Conservation (phyloP, 2,113 vertebrate species). For the Austrofundulus limnaeus region DNA sequence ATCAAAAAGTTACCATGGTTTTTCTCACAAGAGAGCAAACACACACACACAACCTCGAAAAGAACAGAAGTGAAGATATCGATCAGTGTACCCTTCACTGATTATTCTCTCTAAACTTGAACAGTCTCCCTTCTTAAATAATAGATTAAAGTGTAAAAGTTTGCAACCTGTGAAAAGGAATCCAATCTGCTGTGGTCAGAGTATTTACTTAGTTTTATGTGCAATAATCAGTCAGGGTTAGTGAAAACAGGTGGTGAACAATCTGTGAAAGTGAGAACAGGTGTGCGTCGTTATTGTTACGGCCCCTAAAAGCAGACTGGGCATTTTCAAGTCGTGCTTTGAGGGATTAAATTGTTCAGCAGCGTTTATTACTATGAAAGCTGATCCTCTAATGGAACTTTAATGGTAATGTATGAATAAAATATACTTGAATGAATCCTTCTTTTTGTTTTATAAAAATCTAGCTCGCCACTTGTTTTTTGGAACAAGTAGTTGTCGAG, state of each 20-base stretch:
- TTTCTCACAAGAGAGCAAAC: conserved; percentile 8
- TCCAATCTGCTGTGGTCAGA: not conserved
- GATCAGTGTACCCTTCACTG: not conserved
- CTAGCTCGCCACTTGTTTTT: not conserved
- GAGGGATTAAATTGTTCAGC: not conserved
- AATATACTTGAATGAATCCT: too few relatives aligned
- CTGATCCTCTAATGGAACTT: not conserved
- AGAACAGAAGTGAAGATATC: not conserved
- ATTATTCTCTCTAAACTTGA: not conserved
- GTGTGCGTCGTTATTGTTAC: conserved; percentile 10
- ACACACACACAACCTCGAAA: not conserved
- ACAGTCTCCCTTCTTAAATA: not conserved
- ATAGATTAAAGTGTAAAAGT: not conserved
- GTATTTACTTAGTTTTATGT: conserved; percentile 1
- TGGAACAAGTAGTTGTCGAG: not conserved
- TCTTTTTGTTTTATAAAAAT: too few relatives aligned
- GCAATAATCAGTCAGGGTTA: conserved; percentile 3
- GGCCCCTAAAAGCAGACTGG: conserved; percentile 2
- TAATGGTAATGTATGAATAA: too few relatives aligned
- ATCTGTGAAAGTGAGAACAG: conserved; percentile 16
- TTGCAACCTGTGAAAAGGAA: not conserved
- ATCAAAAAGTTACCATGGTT: conserved; percentile 29
- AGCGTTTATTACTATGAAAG: not conserved
- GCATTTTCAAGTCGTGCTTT: not conserved
- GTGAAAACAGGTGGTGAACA: conserved; percentile 31